phyloP scores from a whole-genome alignment of 2,113 vertebrate genomes.

The Centrocercus urophasianus region DNA sequence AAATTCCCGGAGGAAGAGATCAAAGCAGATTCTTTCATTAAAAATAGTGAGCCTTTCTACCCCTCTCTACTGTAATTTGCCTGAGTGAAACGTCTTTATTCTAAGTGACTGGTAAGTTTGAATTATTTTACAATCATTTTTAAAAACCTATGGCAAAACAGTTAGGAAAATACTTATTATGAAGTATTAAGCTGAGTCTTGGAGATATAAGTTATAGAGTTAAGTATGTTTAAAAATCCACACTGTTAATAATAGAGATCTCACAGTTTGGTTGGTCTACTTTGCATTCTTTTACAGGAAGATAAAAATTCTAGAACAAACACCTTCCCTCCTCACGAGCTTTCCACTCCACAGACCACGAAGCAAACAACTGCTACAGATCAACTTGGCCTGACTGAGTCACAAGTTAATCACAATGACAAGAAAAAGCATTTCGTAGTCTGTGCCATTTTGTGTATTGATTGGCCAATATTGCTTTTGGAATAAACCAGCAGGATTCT shows the following conservation, averaged over 20 bases:
- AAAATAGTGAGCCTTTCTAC: not conserved
- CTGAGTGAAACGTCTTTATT: not conserved
- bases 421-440: not conserved
- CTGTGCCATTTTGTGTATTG: accelerated
- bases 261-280: not conserved
- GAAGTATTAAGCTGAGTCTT: not conserved
- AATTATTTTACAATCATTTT: not conserved
- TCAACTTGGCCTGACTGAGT: not conserved
- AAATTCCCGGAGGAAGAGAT: conserved; percentile 52
- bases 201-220: not conserved
- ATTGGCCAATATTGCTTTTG: not conserved
- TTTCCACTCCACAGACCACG: not conserved
- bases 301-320: not conserved
- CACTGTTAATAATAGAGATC: not conserved
- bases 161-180: not conserved
- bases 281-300: not conserved
- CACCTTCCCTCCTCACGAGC: not conserved
- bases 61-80: not conserved
- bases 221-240: not conserved
- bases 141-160: not conserved
- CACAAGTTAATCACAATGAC: not conserved
- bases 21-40: conserved; percentile 33
- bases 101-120: not conserved
- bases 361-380: accelerated
- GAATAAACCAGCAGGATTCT: not conserved